These are phyloP conservation scores for Gonatopus flavifemur DNA, from an alignment of 1,140 invertebrate genomes.

Conservation along the genomic window DNA sequence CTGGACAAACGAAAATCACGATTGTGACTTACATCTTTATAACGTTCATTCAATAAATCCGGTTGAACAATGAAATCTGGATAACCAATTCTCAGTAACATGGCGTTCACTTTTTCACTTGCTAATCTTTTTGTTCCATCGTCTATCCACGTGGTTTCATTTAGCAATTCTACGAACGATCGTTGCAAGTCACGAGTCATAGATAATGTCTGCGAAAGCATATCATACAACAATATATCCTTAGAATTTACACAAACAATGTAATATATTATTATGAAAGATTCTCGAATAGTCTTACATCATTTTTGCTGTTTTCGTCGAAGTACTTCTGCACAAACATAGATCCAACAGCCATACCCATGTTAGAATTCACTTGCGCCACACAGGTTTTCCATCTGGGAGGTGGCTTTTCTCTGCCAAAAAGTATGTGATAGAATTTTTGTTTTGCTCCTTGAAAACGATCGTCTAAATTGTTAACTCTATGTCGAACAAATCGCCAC, in stretches of 20 bases:
- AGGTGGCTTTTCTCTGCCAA: constrained; percentile 73
- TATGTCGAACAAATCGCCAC: constrained; percentile 84
- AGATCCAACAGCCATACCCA: constrained; percentile 81
- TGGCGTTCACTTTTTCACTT: constrained; percentile 76
- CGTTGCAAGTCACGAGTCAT: constrained; percentile 84
- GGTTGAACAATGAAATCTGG: constrained; percentile 82
- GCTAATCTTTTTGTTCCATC: constrained; percentile 76
- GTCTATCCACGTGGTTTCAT: constrained; percentile 81
- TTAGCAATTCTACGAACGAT: constrained; percentile 71
- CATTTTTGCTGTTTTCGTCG: constrained; percentile 77
- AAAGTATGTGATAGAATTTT: constrained; percentile 71
- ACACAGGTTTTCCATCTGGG: constrained; percentile 83
- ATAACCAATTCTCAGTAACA: constrained; percentile 87
- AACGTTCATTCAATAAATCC: constrained; percentile 70
- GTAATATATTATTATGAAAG: not conserved
- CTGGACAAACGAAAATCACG: not conserved
- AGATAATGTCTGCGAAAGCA: constrained; percentile 69
- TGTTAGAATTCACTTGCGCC: constrained; percentile 77
- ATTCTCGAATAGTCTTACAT: constrained; percentile 57
- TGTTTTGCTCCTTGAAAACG: constrained; percentile 67
- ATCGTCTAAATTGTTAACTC: constrained; percentile 83
- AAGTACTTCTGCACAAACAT: constrained; percentile 88
- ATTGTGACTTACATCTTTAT: constrained; percentile 67
- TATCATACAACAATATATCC: not conserved
- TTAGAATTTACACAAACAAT: not conserved